Evolutionary conservation across 2,797 vertebrate species (phyloP).

Genomic region (Pseudochaenichthys georgianus): DNA sequence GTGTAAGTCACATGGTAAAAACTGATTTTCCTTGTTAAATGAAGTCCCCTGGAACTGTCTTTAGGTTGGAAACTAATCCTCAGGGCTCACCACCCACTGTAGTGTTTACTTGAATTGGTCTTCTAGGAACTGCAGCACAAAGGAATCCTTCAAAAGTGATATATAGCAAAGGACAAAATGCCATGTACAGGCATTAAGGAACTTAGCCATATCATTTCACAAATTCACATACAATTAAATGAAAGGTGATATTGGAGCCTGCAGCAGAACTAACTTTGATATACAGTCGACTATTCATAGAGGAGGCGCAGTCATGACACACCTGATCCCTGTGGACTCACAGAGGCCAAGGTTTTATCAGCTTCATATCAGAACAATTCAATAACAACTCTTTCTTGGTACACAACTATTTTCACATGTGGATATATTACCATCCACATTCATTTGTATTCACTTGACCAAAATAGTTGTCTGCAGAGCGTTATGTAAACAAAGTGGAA

Average conservation of each 20-base stretch:
- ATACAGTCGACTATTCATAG: constrained; percentile 47
- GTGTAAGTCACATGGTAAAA: constrained; percentile 17
- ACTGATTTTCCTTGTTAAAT: constrained; percentile 21
- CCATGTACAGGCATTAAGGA: constrained; percentile 8
- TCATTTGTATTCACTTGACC: background rate
- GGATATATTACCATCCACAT: background rate
- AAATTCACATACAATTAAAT: constrained; percentile 60
- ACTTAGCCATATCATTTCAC: constrained; percentile 52
- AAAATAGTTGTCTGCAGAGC: background rate
- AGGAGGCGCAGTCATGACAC: constrained; percentile 59
- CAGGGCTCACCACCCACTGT: constrained; percentile 14
- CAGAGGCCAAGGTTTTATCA: background rate
- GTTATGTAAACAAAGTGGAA: background rate
- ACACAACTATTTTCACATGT: background rate
- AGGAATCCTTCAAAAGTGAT: constrained; percentile 19
- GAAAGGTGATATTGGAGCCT: constrained; percentile 50
- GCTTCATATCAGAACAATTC: constrained; percentile 14
- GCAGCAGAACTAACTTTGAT: constrained; percentile 42
- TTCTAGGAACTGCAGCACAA: constrained; percentile 31
- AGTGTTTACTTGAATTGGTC: constrained; percentile 35
- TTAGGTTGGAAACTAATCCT: constrained; percentile 11
- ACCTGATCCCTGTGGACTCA: constrained; percentile 59
- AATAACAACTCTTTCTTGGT: constrained; percentile 4
- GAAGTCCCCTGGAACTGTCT: constrained; percentile 5
- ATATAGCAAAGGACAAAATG: background rate